These are phyloP conservation scores for Hiodon alosoides DNA, from an alignment of 2,113 vertebrate genomes.

Conservation along the genomic window DNA sequence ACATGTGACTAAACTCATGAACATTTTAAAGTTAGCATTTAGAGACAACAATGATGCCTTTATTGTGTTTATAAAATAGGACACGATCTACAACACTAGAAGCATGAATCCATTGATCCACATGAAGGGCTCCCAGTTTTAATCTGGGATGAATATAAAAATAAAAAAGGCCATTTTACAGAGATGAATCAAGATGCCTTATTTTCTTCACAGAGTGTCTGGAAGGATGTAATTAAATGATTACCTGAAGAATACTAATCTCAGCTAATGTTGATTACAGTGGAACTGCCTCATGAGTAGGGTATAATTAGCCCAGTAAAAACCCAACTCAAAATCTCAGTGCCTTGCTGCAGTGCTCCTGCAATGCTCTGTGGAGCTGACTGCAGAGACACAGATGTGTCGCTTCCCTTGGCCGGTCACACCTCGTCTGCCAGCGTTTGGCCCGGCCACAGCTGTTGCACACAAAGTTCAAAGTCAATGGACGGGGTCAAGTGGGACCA, in stretches of 20 bases:
- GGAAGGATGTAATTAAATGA: slow-evolving; percentile 32
- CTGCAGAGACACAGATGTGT: not conserved
- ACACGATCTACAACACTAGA: too few species aligned
- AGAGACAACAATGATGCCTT: too few species aligned
- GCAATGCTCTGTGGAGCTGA: not conserved
- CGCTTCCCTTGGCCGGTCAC: too few species aligned
- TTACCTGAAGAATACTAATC: slow-evolving; percentile 39
- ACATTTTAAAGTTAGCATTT: too few species aligned
- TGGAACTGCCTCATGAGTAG: slow-evolving; percentile 42
- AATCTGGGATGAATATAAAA: too few species aligned
- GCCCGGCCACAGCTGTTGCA: not conserved
- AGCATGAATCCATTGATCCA: too few species aligned
- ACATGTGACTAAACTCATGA: too few species aligned
- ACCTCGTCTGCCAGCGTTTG: not conserved
- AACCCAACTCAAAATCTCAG: not conserved
- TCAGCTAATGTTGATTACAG: slow-evolving; percentile 43
- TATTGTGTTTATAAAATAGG: too few species aligned
- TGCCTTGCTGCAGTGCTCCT: not conserved
- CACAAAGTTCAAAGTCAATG: not conserved
- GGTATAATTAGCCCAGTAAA: slow-evolving; percentile 40
- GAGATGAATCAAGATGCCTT: not conserved
- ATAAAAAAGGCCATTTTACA: too few species aligned
- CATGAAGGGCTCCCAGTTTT: too few species aligned
- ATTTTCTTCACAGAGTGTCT: not conserved
- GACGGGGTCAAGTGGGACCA: not conserved